A percentile compares a stretch with the other conserved stretches of the same genome.
These are phyloP conservation scores for Pogona vitticeps DNA, from an alignment of 2,113 vertebrate species.

Conservation along the genomic window DNA sequence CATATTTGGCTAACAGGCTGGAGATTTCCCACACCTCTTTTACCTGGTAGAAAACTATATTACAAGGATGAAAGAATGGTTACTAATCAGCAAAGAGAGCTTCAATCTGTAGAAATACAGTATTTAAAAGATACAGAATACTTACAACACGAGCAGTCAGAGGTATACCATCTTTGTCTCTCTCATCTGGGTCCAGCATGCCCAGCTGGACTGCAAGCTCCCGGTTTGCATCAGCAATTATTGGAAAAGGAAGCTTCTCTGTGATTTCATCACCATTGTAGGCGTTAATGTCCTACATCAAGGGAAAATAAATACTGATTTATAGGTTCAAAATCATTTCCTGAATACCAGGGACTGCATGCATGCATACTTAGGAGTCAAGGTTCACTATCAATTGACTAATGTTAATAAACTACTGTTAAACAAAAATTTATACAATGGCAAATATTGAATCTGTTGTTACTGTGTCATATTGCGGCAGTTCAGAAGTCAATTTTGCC, in stretches of 20 bases:
- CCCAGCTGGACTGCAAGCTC: slow-evolving; percentile 87
- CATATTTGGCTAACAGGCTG: not conserved
- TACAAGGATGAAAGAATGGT: not conserved
- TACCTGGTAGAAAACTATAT: not conserved
- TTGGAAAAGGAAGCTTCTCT: slow-evolving; percentile 87
- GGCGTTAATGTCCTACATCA: slow-evolving; percentile 87
- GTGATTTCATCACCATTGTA: slow-evolving; percentile 73
- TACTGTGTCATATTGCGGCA: too few species aligned
- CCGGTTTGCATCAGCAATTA: slow-evolving; percentile 91
- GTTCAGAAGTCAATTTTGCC: too few species aligned
- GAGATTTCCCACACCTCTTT: not conserved
- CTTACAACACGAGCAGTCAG: slow-evolving; percentile 95
- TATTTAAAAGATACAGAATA: not conserved
- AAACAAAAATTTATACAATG: too few species aligned
- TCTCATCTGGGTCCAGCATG: slow-evolving; percentile 96
- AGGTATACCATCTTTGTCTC: slow-evolving; percentile 86
- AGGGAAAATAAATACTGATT: slow-evolving; percentile 6
- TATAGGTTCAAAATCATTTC: too few species aligned
- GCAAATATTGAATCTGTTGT: too few species aligned
- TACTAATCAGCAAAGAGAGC: not conserved
- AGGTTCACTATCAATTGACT: too few species aligned
- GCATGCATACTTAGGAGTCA: too few species aligned
- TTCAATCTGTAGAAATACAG: not conserved
- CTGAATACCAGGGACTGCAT: too few species aligned
- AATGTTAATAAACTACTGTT: too few species aligned